These are phyloP conservation scores for Desmodus rotundus DNA, from an alignment of 2,113 vertebrate species.

Conservation along the genomic window DNA sequence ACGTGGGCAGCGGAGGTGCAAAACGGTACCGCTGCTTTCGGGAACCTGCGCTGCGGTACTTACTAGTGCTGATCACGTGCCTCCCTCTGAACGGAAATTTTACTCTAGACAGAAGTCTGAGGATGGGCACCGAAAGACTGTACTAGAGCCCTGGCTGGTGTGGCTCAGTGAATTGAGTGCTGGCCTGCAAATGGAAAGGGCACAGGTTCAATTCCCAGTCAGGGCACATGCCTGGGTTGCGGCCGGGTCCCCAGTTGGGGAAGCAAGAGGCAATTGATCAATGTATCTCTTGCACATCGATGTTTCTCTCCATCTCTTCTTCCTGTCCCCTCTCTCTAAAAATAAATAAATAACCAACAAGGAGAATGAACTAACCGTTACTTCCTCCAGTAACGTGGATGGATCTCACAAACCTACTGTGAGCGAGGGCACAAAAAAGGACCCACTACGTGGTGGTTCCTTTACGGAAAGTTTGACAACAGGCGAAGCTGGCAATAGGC, in stretches of 20 bases:
- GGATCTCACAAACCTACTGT: not conserved
- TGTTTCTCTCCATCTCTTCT: too few species aligned
- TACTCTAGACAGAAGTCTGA: not conserved
- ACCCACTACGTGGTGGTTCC: fast-evolving
- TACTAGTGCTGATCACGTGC: too few species aligned
- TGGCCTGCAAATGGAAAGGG: too few species aligned
- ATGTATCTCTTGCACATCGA: too few species aligned
- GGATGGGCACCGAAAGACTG: not conserved
- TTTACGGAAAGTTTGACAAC: not conserved
- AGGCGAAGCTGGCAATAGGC: not conserved
- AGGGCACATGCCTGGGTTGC: too few species aligned
- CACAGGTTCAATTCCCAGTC: too few species aligned
- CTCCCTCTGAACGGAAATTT: not conserved
- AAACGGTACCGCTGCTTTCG: not conserved
- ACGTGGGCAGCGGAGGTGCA: fast-evolving
- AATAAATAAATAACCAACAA: not conserved
- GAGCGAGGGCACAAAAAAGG: not conserved
- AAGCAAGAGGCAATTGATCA: too few species aligned
- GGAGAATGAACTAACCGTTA: not conserved
- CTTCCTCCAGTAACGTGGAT: not conserved
- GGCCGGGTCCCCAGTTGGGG: too few species aligned
- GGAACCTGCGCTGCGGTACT: not conserved
- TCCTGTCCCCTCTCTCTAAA: too few species aligned
- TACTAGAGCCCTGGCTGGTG: not conserved
- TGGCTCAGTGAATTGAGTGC: too few species aligned